A percentile compares a stretch with the other conserved stretches of the same genome.
phyloP scores from a whole-genome alignment of 1,140 invertebrate species.

The Odontomachus brunneus region DNA sequence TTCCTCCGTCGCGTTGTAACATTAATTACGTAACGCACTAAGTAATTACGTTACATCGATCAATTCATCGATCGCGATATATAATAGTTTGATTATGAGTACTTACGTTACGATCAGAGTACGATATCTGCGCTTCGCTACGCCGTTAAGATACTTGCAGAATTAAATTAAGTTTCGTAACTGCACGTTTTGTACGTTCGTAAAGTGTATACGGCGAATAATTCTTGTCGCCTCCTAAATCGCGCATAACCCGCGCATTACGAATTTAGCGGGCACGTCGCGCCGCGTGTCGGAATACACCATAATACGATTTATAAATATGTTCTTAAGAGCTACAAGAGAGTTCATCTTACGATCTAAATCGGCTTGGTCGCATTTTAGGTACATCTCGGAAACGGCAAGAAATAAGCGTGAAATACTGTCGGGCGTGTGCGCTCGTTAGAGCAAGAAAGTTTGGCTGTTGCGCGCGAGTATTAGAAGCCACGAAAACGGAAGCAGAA shows the following conservation, averaged over 20 bases:
- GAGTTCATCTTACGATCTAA: slow-evolving; percentile 64
- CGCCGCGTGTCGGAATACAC: not conserved
- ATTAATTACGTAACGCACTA: slow-evolving; percentile 2
- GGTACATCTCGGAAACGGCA: slow-evolving; percentile 57
- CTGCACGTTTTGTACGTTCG: not conserved
- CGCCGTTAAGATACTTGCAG: not conserved
- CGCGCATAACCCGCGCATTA: not conserved
- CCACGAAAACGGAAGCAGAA: slow-evolving; percentile 75
- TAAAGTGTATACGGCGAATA: not conserved
- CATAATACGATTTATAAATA: slow-evolving; percentile 7
- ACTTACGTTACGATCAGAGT: too few species aligned
- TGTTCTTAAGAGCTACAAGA: not conserved
- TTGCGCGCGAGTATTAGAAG: slow-evolving; percentile 77
- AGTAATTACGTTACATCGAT: not conserved
- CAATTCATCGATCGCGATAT: not conserved
- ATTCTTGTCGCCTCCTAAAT: not conserved
- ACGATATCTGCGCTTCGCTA: not conserved
- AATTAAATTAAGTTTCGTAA: slow-evolving; percentile 4
- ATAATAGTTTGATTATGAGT: not conserved
- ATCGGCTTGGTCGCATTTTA: slow-evolving; percentile 63
- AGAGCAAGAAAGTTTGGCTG: slow-evolving; percentile 77
- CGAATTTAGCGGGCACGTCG: not conserved
- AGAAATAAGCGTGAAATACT: slow-evolving; percentile 75
- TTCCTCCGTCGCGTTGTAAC: not conserved
- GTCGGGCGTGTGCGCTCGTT: slow-evolving; percentile 68